A percentile compares a stretch with the other conserved stretches of the same genome.
phyloP scores from a whole-genome alignment of 35 echinoderm and acorn worm genomes.

The Lytechinus variegatus region DNA sequence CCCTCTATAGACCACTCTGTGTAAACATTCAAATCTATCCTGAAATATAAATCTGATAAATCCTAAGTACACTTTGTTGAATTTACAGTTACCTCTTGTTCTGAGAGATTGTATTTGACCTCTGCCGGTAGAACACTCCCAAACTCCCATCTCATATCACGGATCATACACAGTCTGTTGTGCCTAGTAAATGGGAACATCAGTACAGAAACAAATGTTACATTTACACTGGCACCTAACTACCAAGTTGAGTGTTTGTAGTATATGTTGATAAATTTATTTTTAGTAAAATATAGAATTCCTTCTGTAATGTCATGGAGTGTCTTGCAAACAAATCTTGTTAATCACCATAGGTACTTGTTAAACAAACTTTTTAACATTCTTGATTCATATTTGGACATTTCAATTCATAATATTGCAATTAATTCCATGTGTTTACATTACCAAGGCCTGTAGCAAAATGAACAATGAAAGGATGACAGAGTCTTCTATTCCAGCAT shows the following conservation, averaged over 20 bases:
- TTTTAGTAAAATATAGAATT: too few species aligned
- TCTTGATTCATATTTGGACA: too few species aligned
- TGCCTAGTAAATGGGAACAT: slow-evolving; percentile 54
- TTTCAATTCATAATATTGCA: too few species aligned
- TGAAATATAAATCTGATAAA: neutral
- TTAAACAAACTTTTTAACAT: too few species aligned
- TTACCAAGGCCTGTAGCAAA: neutral
- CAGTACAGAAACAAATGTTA: neutral
- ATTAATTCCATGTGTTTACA: too few species aligned
- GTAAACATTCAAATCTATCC: neutral
- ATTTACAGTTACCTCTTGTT: slow-evolving; percentile 81
- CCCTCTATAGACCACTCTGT: too few species aligned
- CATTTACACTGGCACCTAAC: neutral
- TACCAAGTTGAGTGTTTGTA: too few species aligned
- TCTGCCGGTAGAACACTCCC: slow-evolving; percentile 92
- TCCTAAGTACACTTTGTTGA: neutral
- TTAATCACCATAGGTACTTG: too few species aligned
- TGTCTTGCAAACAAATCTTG: too few species aligned
- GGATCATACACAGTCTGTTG: slow-evolving; percentile 86
- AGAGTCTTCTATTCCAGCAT: neutral
- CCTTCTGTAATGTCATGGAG: too few species aligned
- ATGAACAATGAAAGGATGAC: neutral
- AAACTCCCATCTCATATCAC: slow-evolving; percentile 98
- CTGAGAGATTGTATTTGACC: slow-evolving; percentile 91
- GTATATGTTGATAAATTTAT: too few species aligned